Conservation (phyloP, 2,888 invertebrate species). For the Eustalomyia histrio region DNA sequence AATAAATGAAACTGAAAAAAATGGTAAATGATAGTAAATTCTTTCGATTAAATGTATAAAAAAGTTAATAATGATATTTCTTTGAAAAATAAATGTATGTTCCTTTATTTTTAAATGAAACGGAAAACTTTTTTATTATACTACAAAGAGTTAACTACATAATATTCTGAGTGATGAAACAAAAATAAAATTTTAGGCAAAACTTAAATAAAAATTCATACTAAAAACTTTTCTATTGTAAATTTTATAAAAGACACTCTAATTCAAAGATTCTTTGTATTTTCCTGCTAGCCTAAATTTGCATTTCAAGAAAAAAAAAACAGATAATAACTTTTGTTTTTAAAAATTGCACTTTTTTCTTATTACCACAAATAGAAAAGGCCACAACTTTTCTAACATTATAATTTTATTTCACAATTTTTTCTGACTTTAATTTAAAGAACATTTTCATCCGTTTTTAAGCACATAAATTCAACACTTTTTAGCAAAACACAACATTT, state of each 20-base stretch:
- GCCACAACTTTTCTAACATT: constrained; percentile 11
- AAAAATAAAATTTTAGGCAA: too few relatives aligned
- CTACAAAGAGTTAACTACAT: too few relatives aligned
- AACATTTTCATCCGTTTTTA: neutral
- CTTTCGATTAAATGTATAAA: too few relatives aligned
- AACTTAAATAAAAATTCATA: neutral
- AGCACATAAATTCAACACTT: neutral
- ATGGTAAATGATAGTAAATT: too few relatives aligned
- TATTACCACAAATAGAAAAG: neutral
- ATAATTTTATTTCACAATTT: constrained; percentile 9
- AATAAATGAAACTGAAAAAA: too few relatives aligned
- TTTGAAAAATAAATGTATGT: too few relatives aligned
- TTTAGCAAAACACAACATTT: neutral
- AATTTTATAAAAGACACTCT: neutral
- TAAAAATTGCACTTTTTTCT: neutral
- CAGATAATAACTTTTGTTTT: neutral
- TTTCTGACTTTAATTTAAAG: neutral
- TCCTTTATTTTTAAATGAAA: too few relatives aligned
- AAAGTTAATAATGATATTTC: too few relatives aligned
- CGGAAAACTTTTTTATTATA: too few relatives aligned
- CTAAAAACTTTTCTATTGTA: neutral
- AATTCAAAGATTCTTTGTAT: neutral
- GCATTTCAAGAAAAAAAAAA: neutral
- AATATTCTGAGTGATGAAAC: too few relatives aligned
- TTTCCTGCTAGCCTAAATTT: neutral